Conservation (phyloP, 1,140 invertebrate species). For the Lineus longissimus region DNA sequence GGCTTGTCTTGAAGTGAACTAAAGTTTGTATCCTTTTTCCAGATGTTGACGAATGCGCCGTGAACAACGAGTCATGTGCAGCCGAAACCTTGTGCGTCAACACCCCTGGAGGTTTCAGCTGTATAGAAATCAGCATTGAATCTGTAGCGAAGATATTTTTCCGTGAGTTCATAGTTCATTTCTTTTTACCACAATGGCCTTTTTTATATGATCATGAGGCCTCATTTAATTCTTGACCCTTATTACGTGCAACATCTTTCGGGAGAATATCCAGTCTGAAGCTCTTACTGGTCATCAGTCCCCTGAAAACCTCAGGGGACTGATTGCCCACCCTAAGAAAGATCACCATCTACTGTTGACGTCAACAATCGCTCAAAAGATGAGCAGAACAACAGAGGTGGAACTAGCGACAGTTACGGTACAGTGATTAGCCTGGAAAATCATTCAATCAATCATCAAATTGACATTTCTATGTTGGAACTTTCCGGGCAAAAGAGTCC, state of each 20-base stretch:
- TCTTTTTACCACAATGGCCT: neutral
- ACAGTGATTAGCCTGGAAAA: no score
- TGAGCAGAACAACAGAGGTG: no score
- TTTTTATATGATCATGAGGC: neutral
- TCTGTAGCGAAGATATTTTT: neutral
- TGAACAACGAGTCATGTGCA: constrained; percentile 4
- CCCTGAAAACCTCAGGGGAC: no score
- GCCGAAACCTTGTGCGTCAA: constrained; percentile 2
- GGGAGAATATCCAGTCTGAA: neutral
- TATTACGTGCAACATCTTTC: no score
- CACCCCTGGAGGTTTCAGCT: constrained; percentile 5
- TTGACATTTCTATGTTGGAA: neutral
- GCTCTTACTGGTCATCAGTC: neutral
- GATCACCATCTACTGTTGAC: no score
- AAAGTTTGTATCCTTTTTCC: neutral
- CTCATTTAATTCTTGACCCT: no score
- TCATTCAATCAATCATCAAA: neutral
- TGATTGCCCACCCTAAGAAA: no score
- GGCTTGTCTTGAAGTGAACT: no score
- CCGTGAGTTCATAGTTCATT: neutral
- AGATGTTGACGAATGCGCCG: constrained; percentile 12
- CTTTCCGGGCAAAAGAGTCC: neutral
- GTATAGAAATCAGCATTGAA: neutral
- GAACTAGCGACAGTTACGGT: no score
- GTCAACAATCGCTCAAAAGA: no score